Evolutionary conservation across 35 echinoderm and acorn worm genomes (phyloP).

Genomic region (Ophiothrix spiculata): DNA sequence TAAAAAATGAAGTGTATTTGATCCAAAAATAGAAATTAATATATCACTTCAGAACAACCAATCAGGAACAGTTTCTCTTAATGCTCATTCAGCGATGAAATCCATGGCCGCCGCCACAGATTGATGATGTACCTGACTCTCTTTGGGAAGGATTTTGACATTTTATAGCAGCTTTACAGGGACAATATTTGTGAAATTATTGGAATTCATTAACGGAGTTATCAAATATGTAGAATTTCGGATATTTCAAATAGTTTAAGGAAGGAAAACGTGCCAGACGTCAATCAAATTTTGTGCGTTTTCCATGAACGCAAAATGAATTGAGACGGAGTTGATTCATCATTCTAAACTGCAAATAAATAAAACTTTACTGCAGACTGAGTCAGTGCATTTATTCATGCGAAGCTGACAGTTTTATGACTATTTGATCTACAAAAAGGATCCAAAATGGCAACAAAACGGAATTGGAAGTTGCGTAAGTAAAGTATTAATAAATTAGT

Average conservation of each 20-base stretch:
- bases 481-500: too few relatives aligned
- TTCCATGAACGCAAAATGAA: too few relatives aligned
- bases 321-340: too few relatives aligned
- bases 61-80: background rate
- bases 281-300: background rate
- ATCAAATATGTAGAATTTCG: background rate
- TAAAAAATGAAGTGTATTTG: too few relatives aligned
- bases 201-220: background rate
- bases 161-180: background rate
- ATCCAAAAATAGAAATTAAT: too few relatives aligned
- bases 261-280: background rate
- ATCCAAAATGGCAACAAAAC: constrained; percentile 69
- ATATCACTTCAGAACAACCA: too few relatives aligned
- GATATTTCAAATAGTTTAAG: background rate
- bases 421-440: too few relatives aligned
- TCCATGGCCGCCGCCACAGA: background rate
- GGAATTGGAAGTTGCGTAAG: constrained; percentile 86
- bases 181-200: background rate
- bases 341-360: too few relatives aligned
- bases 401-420: too few relatives aligned
- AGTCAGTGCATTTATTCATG: too few relatives aligned
- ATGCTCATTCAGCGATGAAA: background rate
- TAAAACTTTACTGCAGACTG: too few relatives aligned
- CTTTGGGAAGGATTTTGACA: background rate
- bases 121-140: background rate